Conservation (phyloP, 2,888 invertebrate species). For the Orchesella flavescens region DNA sequence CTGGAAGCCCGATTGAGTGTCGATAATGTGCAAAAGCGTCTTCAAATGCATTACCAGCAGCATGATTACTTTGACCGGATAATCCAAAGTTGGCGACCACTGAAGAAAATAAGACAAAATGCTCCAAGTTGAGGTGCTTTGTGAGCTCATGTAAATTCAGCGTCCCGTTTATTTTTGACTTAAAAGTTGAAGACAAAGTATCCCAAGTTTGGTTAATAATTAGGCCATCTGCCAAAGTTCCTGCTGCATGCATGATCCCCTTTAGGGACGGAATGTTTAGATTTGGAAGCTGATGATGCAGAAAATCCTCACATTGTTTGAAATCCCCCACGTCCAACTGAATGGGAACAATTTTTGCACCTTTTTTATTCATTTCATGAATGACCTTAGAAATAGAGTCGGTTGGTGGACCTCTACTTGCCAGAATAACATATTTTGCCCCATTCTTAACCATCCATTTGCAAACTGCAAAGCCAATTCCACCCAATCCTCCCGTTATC, state of each 20-base stretch:
- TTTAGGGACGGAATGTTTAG: background rate
- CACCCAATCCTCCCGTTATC: constrained; percentile 44
- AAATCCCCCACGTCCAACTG: constrained; percentile 10
- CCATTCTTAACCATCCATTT: constrained; percentile 36
- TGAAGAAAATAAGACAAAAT: constrained; percentile 56
- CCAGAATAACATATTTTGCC: constrained; percentile 30
- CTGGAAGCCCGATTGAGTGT: background rate
- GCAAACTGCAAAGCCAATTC: constrained; percentile 38
- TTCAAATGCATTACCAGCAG: constrained; percentile 53
- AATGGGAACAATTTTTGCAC: background rate
- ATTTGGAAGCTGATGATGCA: background rate
- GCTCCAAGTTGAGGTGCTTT: constrained; percentile 39
- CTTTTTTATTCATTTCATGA: background rate
- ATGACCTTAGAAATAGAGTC: background rate
- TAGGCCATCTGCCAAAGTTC: constrained; percentile 10
- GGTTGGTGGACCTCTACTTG: background rate
- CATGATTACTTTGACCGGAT: constrained; percentile 40
- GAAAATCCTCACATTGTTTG: background rate
- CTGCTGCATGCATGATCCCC: constrained; percentile 18
- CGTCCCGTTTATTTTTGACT: constrained; percentile 10
- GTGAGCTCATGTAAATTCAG: constrained; percentile 45
- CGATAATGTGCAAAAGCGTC: constrained; percentile 45
- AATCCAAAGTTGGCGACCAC: constrained; percentile 39
- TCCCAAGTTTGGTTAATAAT: constrained; percentile 45
- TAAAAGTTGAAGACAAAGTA: background rate